A percentile compares a stretch with the other conserved stretches of the same genome.
These are phyloP conservation scores for Ylistrum balloti DNA, from an alignment of 1,140 invertebrate genomes.

Conservation along the genomic window DNA sequence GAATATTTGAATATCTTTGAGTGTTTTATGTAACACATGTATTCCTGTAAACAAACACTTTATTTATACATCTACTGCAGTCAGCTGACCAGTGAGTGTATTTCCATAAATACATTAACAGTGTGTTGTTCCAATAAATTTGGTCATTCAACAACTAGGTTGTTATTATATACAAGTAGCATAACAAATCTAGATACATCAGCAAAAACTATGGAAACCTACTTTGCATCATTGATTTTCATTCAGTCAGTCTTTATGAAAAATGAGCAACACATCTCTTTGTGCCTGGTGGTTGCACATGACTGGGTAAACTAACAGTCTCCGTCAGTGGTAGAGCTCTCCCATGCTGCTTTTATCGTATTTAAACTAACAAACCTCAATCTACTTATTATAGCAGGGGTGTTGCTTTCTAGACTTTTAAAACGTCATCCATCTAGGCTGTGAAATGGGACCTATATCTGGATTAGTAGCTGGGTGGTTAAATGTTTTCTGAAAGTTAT, in stretches of 20 bases:
- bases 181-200: neutral
- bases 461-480: too few species aligned
- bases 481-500: too few species aligned
- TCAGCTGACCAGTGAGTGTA: neutral
- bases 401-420: too few species aligned
- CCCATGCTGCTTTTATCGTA: neutral
- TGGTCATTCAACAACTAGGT: neutral
- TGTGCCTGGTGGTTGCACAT: neutral
- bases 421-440: too few species aligned
- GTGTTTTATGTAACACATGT: too few species aligned
- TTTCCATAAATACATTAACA: neutral
- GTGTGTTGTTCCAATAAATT: neutral
- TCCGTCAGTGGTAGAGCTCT: neutral
- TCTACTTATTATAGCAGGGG: too few species aligned
- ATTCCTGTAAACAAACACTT: too few species aligned
- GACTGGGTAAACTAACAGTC: neutral
- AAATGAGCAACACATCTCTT: neutral
- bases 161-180: neutral
- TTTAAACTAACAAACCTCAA: too few species aligned
- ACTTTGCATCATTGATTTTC: neutral
- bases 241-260: slow-evolving; percentile 35
- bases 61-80: too few species aligned
- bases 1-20: too few species aligned
- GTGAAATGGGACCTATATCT: too few species aligned
- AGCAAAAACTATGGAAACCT: neutral